A percentile compares a stretch with the other conserved stretches of the same genome.
phyloP scores from a whole-genome alignment of 2,888 invertebrate genomes.

The Cinara cedri region DNA sequence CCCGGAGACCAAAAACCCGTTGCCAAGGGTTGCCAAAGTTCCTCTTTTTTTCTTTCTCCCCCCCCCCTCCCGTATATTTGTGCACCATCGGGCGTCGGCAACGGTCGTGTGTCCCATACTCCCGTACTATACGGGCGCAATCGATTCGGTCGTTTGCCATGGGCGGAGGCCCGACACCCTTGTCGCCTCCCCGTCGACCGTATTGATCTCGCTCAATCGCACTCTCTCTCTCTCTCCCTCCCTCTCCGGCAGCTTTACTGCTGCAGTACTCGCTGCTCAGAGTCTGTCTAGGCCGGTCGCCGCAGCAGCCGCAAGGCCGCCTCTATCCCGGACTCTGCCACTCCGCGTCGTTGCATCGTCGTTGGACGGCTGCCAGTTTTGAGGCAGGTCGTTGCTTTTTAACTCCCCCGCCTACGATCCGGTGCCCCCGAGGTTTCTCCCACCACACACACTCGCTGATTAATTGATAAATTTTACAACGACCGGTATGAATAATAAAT shows the following conservation, averaged over 20 bases:
- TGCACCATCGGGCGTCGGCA: constrained; percentile 5
- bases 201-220: constrained; percentile 29
- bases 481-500: neutral
- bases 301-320: neutral
- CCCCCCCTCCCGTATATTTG: too few species aligned
- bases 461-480: neutral
- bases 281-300: too few species aligned
- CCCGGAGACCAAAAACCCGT: constrained; percentile 25
- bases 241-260: too few species aligned
- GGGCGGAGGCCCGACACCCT: neutral
- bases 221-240: neutral
- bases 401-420: neutral
- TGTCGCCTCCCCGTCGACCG: neutral
- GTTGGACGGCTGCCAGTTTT: constrained; percentile 45
- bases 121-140: neutral
- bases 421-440: neutral
- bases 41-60: neutral
- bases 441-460: neutral
- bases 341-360: neutral
- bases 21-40: constrained; percentile 30
- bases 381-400: constrained; percentile 55
- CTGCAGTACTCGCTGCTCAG: too few species aligned
- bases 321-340: too few species aligned
- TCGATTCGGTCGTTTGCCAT: constrained; percentile 10
- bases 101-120: neutral